These are phyloP conservation scores for Metopolophium dirhodum DNA, from an alignment of 1,140 invertebrate genomes.

Conservation along the genomic window DNA sequence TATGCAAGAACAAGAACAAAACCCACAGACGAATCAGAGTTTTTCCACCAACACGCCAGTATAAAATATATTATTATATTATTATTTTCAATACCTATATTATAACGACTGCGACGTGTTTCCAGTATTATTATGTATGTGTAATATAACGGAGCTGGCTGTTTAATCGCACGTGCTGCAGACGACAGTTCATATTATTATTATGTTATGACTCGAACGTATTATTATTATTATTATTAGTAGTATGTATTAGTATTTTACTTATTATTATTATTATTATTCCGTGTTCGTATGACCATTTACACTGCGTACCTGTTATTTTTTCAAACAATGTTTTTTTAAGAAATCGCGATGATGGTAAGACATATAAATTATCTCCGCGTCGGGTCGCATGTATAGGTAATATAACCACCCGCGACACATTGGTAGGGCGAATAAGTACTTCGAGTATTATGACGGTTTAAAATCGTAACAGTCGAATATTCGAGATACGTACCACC, in stretches of 20 bases:
- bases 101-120: background rate
- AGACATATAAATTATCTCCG: background rate
- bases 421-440: too few relatives aligned
- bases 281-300: background rate
- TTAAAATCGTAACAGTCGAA: too few relatives aligned
- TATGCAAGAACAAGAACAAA: slow-evolving; percentile 46
- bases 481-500: too few relatives aligned
- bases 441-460: too few relatives aligned
- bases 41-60: slow-evolving; percentile 42
- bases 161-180: background rate
- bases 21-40: background rate
- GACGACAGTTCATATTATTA: background rate
- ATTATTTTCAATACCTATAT: background rate
- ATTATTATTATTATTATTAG: slow-evolving; percentile 5
- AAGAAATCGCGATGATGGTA: background rate
- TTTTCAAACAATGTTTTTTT: background rate
- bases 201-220: background rate
- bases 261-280: background rate
- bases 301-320: background rate
- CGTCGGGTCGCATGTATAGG: too few relatives aligned
- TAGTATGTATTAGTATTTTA: background rate
- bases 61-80: background rate
- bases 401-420: too few relatives aligned
- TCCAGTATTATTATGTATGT: background rate
- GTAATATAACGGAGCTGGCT: background rate